Base-by-base conservation (phyloP, 2,113 vertebrate genomes). In the Caloenas nicobarica region DNA sequence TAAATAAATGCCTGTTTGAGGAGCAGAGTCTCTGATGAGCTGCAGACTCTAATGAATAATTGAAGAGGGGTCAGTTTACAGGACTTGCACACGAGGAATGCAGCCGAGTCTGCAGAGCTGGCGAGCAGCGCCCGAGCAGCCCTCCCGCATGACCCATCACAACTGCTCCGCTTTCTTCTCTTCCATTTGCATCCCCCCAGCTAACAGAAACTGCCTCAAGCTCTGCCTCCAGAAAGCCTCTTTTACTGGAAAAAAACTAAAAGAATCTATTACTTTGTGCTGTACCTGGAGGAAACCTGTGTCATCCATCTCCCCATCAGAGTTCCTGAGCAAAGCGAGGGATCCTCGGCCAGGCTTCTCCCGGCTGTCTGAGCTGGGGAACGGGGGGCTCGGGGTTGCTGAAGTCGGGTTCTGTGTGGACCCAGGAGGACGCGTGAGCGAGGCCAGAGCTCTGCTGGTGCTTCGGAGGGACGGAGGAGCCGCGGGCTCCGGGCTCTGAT, bases 61-160 rank as follows among this genome's bases (percentile, higher is more conserved):
- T 96, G 95, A 97, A 91, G 78, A 92, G 88, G 88, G 95, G 93
- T 97, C 96, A 89, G 93, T 76, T 97, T 95, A 93, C 96, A 94
- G 91, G 83, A 76, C 80, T 80, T 61, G 81, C 93, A 92, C 88
- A 68, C 0, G 7, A 93, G 95, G 95, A 96, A 94, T 92, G 94
- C 17, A 23, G 87, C 71, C 24, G 79, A 78, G 83, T 42, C 89
- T 82, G 78, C 78, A 51, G 89, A 76, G 69, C 90, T 66, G 65
- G 68, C 11, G 14, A 57, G 70, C 50, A 13, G 68, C 9, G 3
- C 70, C 91, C 42, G 1, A 40, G 5, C 80, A 66, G 91, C n/a
- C n/a, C n/a, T n/a, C n/a, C n/a, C n/a, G n/a, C 83, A 33, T 77
- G 1, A 21, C 44, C 58, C 62, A 10, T 48, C 88, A 4, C 89